Evolutionary conservation across 2,888 invertebrate genomes (phyloP).

Genomic region (Heliconius ismenius): DNA sequence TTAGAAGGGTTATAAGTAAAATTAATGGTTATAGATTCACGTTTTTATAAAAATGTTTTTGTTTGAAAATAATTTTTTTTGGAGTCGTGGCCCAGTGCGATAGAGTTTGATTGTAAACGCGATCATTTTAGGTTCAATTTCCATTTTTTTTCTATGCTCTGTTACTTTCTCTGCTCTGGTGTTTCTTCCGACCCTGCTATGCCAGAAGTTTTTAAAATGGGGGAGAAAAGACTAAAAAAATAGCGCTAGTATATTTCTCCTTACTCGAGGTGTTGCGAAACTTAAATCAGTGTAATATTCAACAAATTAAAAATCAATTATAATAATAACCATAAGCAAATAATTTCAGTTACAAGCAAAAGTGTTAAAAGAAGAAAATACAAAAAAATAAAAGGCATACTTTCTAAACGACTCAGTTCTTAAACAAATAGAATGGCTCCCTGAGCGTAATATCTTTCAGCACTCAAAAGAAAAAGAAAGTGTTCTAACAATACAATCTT

Average conservation of each 20-base stretch:
- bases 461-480: slow-evolving; percentile 16
- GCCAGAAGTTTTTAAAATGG: too few relatives aligned
- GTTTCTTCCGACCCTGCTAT: too few relatives aligned
- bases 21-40: background rate
- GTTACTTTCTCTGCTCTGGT: too few relatives aligned
- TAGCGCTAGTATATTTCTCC: too few relatives aligned
- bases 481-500: slow-evolving; percentile 37
- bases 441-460: slow-evolving; percentile 22
- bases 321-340: background rate
- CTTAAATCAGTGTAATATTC: background rate
- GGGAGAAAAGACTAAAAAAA: too few relatives aligned
- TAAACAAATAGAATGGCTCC: slow-evolving; percentile 18
- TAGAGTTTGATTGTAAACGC: too few relatives aligned
- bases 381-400: slow-evolving; percentile 2
- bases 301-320: background rate
- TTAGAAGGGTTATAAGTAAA: background rate
- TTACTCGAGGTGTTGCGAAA: too few relatives aligned
- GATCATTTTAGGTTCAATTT: too few relatives aligned
- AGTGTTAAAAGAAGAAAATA: background rate
- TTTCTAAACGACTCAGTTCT: slow-evolving; percentile 13
- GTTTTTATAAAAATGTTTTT: too few relatives aligned
- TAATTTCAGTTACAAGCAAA: background rate
- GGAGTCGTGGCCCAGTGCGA: too few relatives aligned
- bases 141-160: too few relatives aligned
- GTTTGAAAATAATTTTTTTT: too few relatives aligned